Evolutionary conservation across 1,140 invertebrate species (phyloP), one percentile per base, ranked within the genome.

Genomic region (Onthophagus taurus): DNA sequence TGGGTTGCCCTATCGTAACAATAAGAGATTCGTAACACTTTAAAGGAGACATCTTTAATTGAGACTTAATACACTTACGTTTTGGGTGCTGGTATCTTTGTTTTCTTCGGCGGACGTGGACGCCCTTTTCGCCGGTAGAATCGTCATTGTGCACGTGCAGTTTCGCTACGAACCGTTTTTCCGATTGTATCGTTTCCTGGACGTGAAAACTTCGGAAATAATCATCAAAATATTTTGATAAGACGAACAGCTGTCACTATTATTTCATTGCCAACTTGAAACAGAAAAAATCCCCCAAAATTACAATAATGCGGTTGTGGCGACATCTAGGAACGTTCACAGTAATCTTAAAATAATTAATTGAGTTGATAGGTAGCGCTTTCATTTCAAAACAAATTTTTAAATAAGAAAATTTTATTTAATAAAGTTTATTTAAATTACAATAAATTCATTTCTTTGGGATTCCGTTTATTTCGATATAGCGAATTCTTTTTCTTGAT

Each of bases 61-160:
- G 16, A 47, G 31, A 39, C 35, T 36, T 20, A n/a, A n/a, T 21
- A 45, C 44, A 44, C 53, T 56, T 58, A 60, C 57, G 49, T 52
- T 58, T 49, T 57, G 52, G 29, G 53, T 44, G 30, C 34, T 51
- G 35, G 49, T 52, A 34, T 54, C 53, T 18, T 55, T 63, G 42
- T 48, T 55, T 50, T 62, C 60, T 34, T 58, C 57, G 17, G 42
- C 36, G 16, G 58, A 52, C 31, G 53, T 61, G 14, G 57, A 47
- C 42, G 57, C 48, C 31, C 58, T 48, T 29, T 60, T 64, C 19
- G 61, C 44, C 37, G 61, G 61, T 43, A 64, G 51, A 50, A 64
- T 64, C 33, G 61, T 64, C 61, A 64, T 64, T 29, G 21, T 47
- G 45, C 12, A 47, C 12, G 9, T 7, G 11, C 20, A 8, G 9